Evolutionary conservation across 1,140 invertebrate genomes (phyloP).

Genomic region (Steinernema feltiae): DNA sequence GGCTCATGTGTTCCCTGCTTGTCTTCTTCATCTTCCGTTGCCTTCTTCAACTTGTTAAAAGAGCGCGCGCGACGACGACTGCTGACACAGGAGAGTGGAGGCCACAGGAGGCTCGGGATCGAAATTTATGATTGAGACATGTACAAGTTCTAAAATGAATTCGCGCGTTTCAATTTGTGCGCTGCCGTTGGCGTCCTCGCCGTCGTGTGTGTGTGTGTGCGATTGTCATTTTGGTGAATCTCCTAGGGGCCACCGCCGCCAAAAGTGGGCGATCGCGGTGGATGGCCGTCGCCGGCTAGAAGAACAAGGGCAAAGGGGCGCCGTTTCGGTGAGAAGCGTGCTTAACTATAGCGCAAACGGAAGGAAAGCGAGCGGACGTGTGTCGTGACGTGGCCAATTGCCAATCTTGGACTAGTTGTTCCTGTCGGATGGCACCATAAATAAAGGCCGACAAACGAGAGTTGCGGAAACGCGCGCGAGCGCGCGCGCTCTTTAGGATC

Average conservation of each 20-base stretch:
- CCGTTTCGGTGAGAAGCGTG: neutral
- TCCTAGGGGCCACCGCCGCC: neutral
- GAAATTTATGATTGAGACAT: conserved; percentile 14
- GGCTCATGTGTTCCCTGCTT: neutral
- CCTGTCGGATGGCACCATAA: conserved; percentile 14
- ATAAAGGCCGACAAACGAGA: conserved; percentile 7
- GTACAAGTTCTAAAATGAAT: conserved; percentile 14
- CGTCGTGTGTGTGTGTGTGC: conserved; percentile 7
- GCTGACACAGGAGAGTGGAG: neutral
- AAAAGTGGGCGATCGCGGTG: neutral
- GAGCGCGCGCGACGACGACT: neutral
- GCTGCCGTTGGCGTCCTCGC: neutral
- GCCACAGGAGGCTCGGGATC: neutral
- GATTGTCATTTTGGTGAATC: conserved; percentile 12
- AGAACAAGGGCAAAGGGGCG: neutral
- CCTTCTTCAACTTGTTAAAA: conserved; percentile 14
- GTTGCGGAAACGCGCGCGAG: neutral
- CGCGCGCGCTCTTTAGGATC: neutral
- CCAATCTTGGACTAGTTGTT: conserved; percentile 8
- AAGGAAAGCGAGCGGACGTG: neutral
- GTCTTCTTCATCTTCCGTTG: no score
- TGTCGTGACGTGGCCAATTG: conserved; percentile 13
- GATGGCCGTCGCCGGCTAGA: neutral
- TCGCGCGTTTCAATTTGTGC: conserved; percentile 2
- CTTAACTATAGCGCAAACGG: neutral